Base-by-base conservation (phyloP, 2,888 invertebrate species). In the Lithophane leautieri region DNA sequence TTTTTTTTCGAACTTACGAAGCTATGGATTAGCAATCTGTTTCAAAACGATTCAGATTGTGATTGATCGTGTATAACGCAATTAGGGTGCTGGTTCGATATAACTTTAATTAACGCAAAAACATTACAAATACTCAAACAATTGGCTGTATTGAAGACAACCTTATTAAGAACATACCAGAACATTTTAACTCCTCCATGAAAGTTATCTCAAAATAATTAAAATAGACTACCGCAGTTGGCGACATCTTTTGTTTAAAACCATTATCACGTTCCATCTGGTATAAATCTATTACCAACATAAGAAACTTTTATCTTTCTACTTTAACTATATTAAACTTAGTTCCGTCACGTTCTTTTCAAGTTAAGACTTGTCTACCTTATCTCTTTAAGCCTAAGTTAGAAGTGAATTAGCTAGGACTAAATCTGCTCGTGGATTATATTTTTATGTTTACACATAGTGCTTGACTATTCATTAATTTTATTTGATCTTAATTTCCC, bases 291-390 rank as follows among this genome's bases (percentile, higher is more conserved):
- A 81, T 76, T 81, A 81, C 68, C 60, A 58, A 73, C 73, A 52
- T 47, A 75, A 44, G 70, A 73, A 82, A 80, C 34, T 82, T 82
- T 70, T 80, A 73, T 70, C 81, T 80, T 72, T 79, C 72, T 70
- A 62, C 80, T 67, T 67, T 84, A 83, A 83, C 70, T 73, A 47
- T 73, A 80, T 81, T 76, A 82, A 82, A 82, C 54, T 81, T 62
- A 62, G 61, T 81, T 81, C 70, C 68, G 40, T 84, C 81, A 80
- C 83, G 84, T 84, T 75, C 71, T 75, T 84, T 71, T 80, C 62
- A 75, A 79, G 82, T 80, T 70, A 66, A 71, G 80, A 79, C 65
- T 78, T 54, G 56, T 34, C 60, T 69, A 66, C 66, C n/a, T 78
- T 70, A 73, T 77, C 60, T 69, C 62, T 62, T 68, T 58, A 70